Evolutionary conservation across 64 coral and sea anemone genomes (phyloP), one percentile per base, ranked within the genome.

Genomic region (Hydrozoanthus tunicans): DNA sequence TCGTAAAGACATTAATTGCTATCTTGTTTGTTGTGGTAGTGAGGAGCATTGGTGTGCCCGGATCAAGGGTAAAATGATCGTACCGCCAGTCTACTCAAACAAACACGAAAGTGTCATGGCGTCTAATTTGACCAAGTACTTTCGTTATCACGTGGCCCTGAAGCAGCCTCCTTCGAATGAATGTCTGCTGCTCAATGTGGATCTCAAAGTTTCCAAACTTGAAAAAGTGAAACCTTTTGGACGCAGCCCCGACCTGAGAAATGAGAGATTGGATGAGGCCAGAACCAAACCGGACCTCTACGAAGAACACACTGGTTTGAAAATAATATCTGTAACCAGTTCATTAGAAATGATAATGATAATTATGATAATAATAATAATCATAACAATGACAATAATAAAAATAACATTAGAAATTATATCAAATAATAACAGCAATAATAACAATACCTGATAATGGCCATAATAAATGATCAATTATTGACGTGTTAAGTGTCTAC

Each of bases 21-120:
- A 64, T 57, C 53, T 9, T 6, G 64, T 66, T 68, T 91, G 0
- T 68, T 79, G 17, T 53, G 8, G 11, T 27, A 93, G 91, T 3
- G 55, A 59, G 14, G n/a, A 66, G 75, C 26, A 56, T 24, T 93
- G 91, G 91, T 58, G 73, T 13, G 83, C 91, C n/a, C 83, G 91
- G 1, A 6, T 51, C 27, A 79, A 27, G 3, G 73, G 91, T 51
- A 4, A 89, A 9, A 79, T 93, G 26, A 68, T 93, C 25, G 64
- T 89, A 7, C 91, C 91, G 3, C 83, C 83, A 15, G 62, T 93
- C 10, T 78, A 20, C 69, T 4, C 58, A 58, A 7, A 78, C 13
- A 9, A 65, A 51, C 56, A 25, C 6, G 83, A 89, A 63, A 24
- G 53, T 4, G 51, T 61, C 53, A 89, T 93, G 91, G 64, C 84